Evolutionary conservation across 2,888 invertebrate species (phyloP).

Genomic region (Ochropacha duplaris): DNA sequence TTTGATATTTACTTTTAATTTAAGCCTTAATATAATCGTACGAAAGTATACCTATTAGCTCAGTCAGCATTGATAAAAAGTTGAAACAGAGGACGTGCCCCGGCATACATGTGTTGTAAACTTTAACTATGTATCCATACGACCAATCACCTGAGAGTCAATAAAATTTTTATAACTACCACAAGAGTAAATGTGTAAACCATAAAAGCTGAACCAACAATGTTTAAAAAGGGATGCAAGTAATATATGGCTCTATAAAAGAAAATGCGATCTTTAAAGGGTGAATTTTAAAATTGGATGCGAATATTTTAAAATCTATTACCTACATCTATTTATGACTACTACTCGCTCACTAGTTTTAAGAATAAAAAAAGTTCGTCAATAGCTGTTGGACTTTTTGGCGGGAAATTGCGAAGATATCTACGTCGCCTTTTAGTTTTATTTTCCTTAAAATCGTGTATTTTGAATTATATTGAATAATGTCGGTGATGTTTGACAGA

Average conservation of each 20-base stretch:
- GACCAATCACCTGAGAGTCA: conserved; percentile 56
- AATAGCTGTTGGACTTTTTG: no score
- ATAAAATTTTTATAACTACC: conserved; percentile 42
- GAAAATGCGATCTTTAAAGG: neutral
- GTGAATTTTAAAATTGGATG: no score
- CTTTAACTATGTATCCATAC: conserved; percentile 42
- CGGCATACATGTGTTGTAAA: conserved; percentile 51
- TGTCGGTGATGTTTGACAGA: no score
- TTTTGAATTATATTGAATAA: no score
- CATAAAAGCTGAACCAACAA: neutral
- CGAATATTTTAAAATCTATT: no score
- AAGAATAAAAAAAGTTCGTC: no score
- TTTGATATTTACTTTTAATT: conserved; percentile 51
- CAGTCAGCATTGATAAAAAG: conserved; percentile 43
- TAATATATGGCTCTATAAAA: neutral
- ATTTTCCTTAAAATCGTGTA: no score
- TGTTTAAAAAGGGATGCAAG: neutral
- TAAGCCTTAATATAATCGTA: conserved; percentile 32
- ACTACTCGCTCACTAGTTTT: no score
- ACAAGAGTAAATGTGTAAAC: conserved; percentile 8
- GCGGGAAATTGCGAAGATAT: no score
- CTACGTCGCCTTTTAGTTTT: no score
- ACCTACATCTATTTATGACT: no score
- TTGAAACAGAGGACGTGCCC: conserved; percentile 52
- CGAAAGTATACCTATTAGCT: conserved; percentile 18